Evolutionary conservation across 1,140 invertebrate species (phyloP).

Genomic region (Hyphantria cunea): DNA sequence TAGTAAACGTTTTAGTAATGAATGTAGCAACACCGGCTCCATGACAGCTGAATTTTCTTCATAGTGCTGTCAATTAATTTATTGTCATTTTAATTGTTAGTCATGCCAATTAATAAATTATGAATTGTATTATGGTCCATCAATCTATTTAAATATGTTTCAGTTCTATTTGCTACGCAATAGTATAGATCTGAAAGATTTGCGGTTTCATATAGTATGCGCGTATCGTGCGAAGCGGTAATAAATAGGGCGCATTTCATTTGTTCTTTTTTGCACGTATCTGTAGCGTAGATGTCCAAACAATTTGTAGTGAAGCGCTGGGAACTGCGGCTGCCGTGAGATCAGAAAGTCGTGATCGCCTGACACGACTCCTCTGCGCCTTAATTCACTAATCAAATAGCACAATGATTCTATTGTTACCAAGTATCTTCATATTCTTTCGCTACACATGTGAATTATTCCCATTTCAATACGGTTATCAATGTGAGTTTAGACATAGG

Average conservation of each 20-base stretch:
- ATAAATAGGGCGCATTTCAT: constrained; percentile 16
- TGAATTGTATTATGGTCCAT: no score
- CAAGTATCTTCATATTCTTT: constrained; percentile 36
- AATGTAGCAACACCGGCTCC: no score
- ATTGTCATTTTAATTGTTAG: no score
- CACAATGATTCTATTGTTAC: constrained; percentile 60
- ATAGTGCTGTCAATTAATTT: no score
- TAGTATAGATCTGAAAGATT: constrained; percentile 3
- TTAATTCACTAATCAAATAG: constrained; percentile 59
- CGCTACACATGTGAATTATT: constrained; percentile 34
- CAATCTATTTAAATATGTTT: no score
- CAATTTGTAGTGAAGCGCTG: constrained; percentile 47
- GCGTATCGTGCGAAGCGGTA: constrained; percentile 22
- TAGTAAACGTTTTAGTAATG: no score
- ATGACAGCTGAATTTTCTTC: no score
- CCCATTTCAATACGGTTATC: constrained; percentile 22
- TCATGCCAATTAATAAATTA: no score
- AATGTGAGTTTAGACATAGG: no score
- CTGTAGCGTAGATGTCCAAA: constrained; percentile 28
- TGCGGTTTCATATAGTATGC: constrained; percentile 15
- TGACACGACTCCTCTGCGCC: constrained; percentile 45
- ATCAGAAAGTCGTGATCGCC: constrained; percentile 60
- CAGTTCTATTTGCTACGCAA: neutral
- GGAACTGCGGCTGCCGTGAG: constrained; percentile 51
- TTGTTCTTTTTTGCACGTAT: constrained; percentile 33